Percentiles rank a stretch among this genome's conserved stretches.
phyloP scores from a whole-genome alignment of 2,113 vertebrate genomes.

The Etia nguti region DNA sequence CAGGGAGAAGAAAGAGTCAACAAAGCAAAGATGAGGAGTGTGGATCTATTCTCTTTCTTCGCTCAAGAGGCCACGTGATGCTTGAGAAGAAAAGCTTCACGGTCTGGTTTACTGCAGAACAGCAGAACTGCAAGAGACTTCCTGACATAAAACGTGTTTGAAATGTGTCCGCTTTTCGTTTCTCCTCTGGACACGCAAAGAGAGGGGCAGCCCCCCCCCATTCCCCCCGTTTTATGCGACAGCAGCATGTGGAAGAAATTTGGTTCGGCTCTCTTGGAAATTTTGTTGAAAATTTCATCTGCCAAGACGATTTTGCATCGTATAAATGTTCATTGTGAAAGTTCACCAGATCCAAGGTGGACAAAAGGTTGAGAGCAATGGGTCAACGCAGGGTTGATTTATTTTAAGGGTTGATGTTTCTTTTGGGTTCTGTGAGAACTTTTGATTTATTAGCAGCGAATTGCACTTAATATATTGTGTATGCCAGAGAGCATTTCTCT shows the following conservation, averaged over 20 bases:
- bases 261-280: slow-evolving; percentile 44
- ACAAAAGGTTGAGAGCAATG: background rate
- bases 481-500: slow-evolving; percentile 20
- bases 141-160: slow-evolving; percentile 14
- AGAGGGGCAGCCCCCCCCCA: background rate
- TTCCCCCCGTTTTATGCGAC: background rate
- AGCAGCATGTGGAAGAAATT: slow-evolving; percentile 63
- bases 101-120: background rate
- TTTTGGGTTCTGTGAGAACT: background rate
- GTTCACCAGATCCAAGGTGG: background rate
- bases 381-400: slow-evolving; percentile 2
- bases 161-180: slow-evolving; percentile 3
- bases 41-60: background rate
- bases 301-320: slow-evolving; percentile 37
- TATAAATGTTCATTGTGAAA: background rate
- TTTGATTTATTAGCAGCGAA: slow-evolving; percentile 15
- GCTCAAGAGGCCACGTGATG: background rate
- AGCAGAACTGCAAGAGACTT: background rate
- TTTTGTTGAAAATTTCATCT: slow-evolving; percentile 43
- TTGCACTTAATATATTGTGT: background rate
- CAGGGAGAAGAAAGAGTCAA: background rate
- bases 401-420: slow-evolving; percentile 12
- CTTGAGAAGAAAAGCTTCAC: background rate
- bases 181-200: background rate
- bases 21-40: background rate